Base-by-base conservation (phyloP, 2,888 invertebrate genomes). In the Cheilosia grossa region DNA sequence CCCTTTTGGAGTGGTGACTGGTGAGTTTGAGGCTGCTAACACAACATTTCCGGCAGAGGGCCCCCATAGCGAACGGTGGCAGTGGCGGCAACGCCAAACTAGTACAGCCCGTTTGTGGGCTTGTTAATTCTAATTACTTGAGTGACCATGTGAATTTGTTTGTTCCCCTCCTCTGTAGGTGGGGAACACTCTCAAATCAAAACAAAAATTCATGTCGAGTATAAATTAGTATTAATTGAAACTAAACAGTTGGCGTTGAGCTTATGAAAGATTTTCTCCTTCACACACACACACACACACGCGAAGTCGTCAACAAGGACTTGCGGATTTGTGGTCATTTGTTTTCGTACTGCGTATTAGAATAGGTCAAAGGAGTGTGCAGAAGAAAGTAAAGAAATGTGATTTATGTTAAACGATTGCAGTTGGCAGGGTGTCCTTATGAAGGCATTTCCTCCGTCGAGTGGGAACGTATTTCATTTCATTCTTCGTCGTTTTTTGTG, bases 81-180 rank as follows among this genome's bases (percentile, higher is more conserved):
- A 27, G 21, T 51, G 33, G 3, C 42, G 51, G n/a, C 15, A 33
- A 5, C 47, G 13, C 27, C 27, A n/a, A 63, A 4, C 4, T 15
- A 49, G 27, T 27, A 49, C 70, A 49, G 40, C 17, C n/a, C n/a
- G 27, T 64, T 66, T 56, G 51, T 49, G 49, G 9, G 19, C 63
- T 69, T 82, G 82, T 82, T 78, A 78, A 69, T 78, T 78, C 78
- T 82, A 82, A 82, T 82, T 82, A 82, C 78, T 63, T 61, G n/a
- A 64, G 42, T 19, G 19, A 66, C 54, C 37, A 49, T 49, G 58
- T 58, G 37, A 59, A 13, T 61, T 47, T 30, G 10, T 19, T 24
- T 47, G 53, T 19, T 6, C 5, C 5, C 6, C 40, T 30, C 47
- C 13, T 0, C 6, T 33, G n/a, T 6, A 1, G 17, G 30, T 9